Base-by-base conservation (phyloP, 2,113 vertebrate species). In the Psophia crepitans region DNA sequence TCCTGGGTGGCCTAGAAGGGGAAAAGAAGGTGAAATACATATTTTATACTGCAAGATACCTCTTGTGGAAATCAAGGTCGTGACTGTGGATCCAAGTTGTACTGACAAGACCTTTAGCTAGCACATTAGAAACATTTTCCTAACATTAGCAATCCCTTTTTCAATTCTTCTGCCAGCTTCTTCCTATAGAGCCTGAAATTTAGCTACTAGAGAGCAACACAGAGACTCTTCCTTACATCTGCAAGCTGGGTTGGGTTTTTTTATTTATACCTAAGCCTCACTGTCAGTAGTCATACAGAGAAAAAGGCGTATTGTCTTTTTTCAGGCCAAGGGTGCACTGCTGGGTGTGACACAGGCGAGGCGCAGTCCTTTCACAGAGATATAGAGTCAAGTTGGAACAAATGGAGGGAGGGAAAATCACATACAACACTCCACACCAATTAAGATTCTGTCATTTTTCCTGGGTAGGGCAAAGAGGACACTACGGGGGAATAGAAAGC, bases 171-270 rank as follows among this genome's bases (percentile, higher is more conserved):
- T 73, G 6, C 11, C n/a, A 28, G 26, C 30, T 89, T 70, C 27
- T 86, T 84, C 39, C 46, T 39, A 26, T 1, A 2, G n/a, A 91
- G 19, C 14, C 32, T 60, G 44, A 91, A 92, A 77, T 84, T 61
- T 37, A 78, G 28, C 30, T 43, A 20, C n/a, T 76, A 6, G 30
- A 71, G 37, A 32, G 19, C 37, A 89, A 64, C 35, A 53, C 27
- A 78, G 64, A 87, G 14, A 69, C 16, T 69, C 13, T 79, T 12
- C 32, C 21, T 65, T 35, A 44, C 17, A 68, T 32, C 41, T 51
- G 48, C 32, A 32, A 51, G 57, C 14, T 23, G 21, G 8, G 0
- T 2, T 23, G 21, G 8, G 0, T 2, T 8, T 44, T 27, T 22
- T 39, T 37, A 19, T 71, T 83, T 87, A 30, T 37, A n/a, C 24